Conservation (phyloP, 1,140 invertebrate species). For the Anagrus nilaparvatae region DNA sequence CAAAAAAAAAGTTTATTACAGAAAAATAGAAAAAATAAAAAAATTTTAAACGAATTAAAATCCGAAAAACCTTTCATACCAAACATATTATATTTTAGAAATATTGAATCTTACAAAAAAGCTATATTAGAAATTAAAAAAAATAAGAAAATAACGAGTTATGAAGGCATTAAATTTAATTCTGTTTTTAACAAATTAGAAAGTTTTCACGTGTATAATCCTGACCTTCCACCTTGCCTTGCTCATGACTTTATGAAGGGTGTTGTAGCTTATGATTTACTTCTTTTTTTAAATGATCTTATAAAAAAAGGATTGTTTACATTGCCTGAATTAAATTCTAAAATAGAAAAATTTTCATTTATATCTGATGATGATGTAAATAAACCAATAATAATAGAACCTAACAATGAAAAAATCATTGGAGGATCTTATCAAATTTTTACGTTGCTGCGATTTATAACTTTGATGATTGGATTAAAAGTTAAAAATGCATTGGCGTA, state of each 20-base stretch:
- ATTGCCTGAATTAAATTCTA: conserved; percentile 14
- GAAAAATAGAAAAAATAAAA: too few species aligned
- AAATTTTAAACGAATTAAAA: too few species aligned
- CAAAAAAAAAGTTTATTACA: too few species aligned
- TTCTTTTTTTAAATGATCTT: conserved; percentile 17
- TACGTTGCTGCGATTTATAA: too few species aligned
- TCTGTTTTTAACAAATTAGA: conserved; percentile 16
- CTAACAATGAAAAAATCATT: too few species aligned
- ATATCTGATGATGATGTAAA: conserved; percentile 17
- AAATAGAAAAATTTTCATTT: conserved; percentile 19
- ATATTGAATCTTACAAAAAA: conserved; percentile 16
- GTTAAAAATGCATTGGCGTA: too few species aligned
- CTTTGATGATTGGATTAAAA: too few species aligned
- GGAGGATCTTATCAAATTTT: too few species aligned
- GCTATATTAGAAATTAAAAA: conserved; percentile 13
- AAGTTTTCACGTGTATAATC: conserved; percentile 15
- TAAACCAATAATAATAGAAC: conserved; percentile 11
- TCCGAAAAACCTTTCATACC: too few species aligned
- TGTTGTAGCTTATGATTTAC: conserved; percentile 19
- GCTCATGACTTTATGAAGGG: conserved; percentile 23
- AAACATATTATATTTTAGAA: too few species aligned
- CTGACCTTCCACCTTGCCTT: conserved; percentile 19
- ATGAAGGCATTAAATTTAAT: conserved; percentile 18
- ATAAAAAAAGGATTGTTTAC: conserved; percentile 19
- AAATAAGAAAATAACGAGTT: conserved; percentile 12